Base-by-base conservation (phyloP, 2,888 invertebrate species). In the Cataglyphis altisquamis region DNA sequence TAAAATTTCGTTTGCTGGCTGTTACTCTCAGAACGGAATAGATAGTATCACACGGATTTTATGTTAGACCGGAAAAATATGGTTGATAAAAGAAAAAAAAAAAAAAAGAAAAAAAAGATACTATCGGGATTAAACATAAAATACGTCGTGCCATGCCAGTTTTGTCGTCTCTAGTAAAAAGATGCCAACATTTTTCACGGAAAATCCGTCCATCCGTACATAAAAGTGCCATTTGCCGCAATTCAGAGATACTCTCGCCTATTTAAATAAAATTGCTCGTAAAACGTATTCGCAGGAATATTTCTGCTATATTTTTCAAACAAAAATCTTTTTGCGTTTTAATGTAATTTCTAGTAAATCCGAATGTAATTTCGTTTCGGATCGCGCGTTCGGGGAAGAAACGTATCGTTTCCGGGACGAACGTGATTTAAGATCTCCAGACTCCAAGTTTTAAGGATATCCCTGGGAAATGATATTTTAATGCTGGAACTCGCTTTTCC, bases 341-440 rank as follows among this genome's bases (percentile, higher is more conserved):
- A 55, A 10, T 32, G 45, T 60, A 80, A 60, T 80, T 80, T 80
- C 74, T 25, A 21, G 41, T 25, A 80, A 77, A 80, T 60, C 18
- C 21, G 60, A 80, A 60, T 74, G 18, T 74, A 45, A 80, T 73
- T 25, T 80, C 25, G 60, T 21, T 66, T 18, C 3, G 21, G 15
- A 32, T 15, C 55, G 55, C 25, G 39, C 25, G 39, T 72, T 77
- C 25, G 72, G 18, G 72, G 18, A 8, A 45, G 57, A 60, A 21
- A 48, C 74, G 12, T 45, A 25, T 60, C 75, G 45, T 36, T 45
- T 5, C 15, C 32, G 12, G 32, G 45, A 57, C 60, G 45, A 25
- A 80, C 78, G 75, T 74, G 75, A 80, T 73, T 80, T 74, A 80
- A 73, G 25, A 73, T 73, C 52, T n/a, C 74, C 18, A 74, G 21